phyloP scores from a whole-genome alignment of 2,113 vertebrate species.

The Puma concolor region DNA sequence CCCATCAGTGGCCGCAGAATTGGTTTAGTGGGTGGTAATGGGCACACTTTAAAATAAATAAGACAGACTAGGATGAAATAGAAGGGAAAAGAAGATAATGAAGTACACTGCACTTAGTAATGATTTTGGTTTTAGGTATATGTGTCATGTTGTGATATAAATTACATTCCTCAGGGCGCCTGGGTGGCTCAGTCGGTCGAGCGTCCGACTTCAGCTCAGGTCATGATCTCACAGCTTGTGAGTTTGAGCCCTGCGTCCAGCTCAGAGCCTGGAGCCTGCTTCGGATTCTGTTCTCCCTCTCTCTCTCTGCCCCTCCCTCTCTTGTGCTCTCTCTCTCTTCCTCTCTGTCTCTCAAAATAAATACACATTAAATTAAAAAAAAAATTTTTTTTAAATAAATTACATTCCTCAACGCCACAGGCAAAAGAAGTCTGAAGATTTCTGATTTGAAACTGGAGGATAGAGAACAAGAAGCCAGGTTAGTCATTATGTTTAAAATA shows the following conservation, averaged over 20 bases:
- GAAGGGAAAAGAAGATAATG: background rate
- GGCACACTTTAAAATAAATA: background rate
- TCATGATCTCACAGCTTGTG: no score
- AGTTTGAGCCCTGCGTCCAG: no score
- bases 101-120: background rate
- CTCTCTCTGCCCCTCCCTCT: no score
- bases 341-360: no score
- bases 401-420: background rate
- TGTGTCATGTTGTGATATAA: background rate
- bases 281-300: no score
- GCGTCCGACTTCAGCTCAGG: no score
- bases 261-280: no score
- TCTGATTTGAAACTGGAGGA: background rate
- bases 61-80: background rate
- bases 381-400: background rate
- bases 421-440: constrained; percentile 14
- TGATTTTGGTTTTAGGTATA: background rate
- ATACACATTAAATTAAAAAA: no score
- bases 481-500: constrained; percentile 41
- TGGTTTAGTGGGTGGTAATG: background rate
- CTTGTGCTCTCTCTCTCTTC: no score
- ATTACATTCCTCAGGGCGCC: background rate
- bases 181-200: no score
- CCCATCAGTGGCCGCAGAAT: background rate
- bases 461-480: background rate